Evolutionary conservation across 1,140 invertebrate genomes (phyloP).

Genomic region (roundworm (Caenorhabditis elegans)): DNA sequence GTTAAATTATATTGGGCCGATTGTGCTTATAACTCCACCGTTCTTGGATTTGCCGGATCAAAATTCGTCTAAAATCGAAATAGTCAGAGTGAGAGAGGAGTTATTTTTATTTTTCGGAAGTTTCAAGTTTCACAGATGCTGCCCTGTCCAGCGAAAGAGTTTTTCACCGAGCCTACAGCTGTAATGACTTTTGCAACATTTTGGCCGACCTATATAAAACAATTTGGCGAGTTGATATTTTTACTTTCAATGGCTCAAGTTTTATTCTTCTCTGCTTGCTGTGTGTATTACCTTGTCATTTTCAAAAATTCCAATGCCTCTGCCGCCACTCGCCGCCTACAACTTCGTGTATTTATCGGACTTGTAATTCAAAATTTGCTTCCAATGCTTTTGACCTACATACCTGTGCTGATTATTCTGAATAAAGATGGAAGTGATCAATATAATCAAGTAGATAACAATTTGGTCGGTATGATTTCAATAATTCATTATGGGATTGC

Average conservation of each 20-base stretch:
- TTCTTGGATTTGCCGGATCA: no score
- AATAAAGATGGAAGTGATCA: neutral
- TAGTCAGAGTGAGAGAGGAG: no score
- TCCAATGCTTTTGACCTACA: neutral
- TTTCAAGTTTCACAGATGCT: no score
- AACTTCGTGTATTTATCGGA: neutral
- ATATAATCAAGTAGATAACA: neutral
- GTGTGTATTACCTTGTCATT: neutral
- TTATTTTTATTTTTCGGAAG: no score
- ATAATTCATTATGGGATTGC: neutral
- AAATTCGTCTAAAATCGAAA: no score
- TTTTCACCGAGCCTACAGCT: neutral
- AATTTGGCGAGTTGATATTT: neutral
- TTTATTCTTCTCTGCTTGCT: neutral
- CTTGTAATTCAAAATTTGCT: neutral
- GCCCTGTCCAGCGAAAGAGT: neutral
- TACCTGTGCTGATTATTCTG: neutral
- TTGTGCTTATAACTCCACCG: no score
- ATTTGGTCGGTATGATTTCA: neutral
- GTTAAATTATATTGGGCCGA: no score
- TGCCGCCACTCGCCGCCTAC: neutral
- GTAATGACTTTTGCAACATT: neutral
- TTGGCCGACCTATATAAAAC: neutral
- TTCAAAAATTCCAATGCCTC: neutral
- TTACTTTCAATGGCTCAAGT: neutral